Evolutionary conservation across 2,113 vertebrate species (phyloP), one percentile per base, ranked within the genome.

Genomic region (Glaucidium brasilianum): DNA sequence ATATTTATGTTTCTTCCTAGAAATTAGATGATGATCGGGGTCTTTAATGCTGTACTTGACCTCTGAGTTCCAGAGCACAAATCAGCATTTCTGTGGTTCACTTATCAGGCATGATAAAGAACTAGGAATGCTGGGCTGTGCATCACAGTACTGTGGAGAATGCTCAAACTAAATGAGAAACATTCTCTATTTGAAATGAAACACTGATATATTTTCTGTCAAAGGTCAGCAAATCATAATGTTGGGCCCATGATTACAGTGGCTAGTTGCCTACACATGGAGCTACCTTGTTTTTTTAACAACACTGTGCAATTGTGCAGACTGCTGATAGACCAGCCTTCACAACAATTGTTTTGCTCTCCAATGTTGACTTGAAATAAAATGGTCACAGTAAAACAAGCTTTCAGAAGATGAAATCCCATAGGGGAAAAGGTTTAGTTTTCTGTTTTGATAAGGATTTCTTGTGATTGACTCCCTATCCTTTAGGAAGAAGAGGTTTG

Each of bases 401-500:
- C 34, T 88, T 93, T 83, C 67, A 86, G 59, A 91, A 74, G 27
- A 77, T 43, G 39, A 95, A 94, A 86, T 76, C 32, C 52, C 25
- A 4, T 41, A 72, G 74, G 49, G 29, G 43, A 67, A 34, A 75
- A 90, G 64, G 49, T 74, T 91, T 90, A 16, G 20, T 67, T 92
- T 96, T 91, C 39, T 85, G 4, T 81, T 74, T 58, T 2, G 14
- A 56, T 82, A 72, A 72, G 22, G 29, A 27, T 79, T 93, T 75
- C 60, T 81, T 49, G 21, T 83, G 76, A 68, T 75, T 92, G 83
- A 94, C 60, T 96, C 55, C 34, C 39, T 10, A 55, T 64, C 62
- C 34, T 74, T 87, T 59, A 94, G 77, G 52, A 94, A 34, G 55
- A 94, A 88, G 64, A 92, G 18, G 45, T 94, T 90, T 95, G 58